These are phyloP conservation scores for Diarsia dahlii DNA, from an alignment of 2,888 invertebrate genomes.

Conservation along the genomic window DNA sequence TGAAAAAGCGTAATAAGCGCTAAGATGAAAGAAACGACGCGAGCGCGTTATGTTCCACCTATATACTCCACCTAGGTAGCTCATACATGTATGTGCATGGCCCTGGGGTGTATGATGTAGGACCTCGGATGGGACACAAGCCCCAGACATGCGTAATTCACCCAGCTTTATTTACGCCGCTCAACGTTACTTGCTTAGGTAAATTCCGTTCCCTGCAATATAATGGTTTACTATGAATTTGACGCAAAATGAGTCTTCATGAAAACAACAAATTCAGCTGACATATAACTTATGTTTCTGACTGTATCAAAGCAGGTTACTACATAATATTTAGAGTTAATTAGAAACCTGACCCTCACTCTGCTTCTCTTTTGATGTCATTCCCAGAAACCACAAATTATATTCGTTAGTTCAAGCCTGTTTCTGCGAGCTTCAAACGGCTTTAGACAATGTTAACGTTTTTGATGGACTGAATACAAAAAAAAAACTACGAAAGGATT, in stretches of 20 bases:
- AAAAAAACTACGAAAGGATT: not conserved
- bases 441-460: slow-evolving; percentile 29
- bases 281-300: not conserved
- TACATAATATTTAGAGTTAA: slow-evolving; percentile 22
- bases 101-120: slow-evolving; percentile 4
- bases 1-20: slow-evolving; percentile 47
- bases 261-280: slow-evolving; percentile 2
- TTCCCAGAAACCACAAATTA: slow-evolving; percentile 46
- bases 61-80: not conserved
- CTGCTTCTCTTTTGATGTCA: slow-evolving; percentile 52
- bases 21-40: slow-evolving; percentile 49
- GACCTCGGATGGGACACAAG: not conserved
- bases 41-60: slow-evolving; percentile 27
- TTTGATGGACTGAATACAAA: slow-evolving; percentile 28
- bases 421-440: slow-evolving; percentile 37
- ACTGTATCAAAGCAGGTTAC: slow-evolving; percentile 6
- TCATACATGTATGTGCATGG: not conserved
- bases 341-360: slow-evolving; percentile 15
- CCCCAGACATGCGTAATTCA: slow-evolving; percentile 3
- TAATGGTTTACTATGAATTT: not conserved
- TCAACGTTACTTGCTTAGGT: slow-evolving; percentile 16
- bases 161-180: slow-evolving; percentile 2
- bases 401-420: slow-evolving; percentile 28
- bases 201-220: slow-evolving; percentile 22
- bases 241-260: not conserved